phyloP scores from a whole-genome alignment of 2,888 invertebrate genomes.

The Lasioglossum marginatum region DNA sequence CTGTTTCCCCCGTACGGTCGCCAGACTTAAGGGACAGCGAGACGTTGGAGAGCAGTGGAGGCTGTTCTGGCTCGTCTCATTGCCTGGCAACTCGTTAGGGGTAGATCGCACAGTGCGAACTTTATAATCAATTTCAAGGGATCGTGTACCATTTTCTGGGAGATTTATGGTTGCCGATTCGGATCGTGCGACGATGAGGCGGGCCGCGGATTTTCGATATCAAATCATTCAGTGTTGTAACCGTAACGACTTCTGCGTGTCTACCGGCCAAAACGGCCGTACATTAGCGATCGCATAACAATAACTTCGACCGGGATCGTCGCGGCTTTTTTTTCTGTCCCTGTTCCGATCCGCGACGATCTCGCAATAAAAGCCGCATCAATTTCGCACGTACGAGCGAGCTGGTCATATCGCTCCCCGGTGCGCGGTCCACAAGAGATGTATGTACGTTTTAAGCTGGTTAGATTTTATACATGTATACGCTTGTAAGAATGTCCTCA shows the following conservation, averaged over 20 bases:
- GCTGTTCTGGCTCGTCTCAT: background rate
- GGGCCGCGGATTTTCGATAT: slow-evolving; percentile 12
- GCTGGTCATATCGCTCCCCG: slow-evolving; percentile 54
- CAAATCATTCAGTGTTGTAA: slow-evolving; percentile 47
- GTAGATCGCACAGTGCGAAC: background rate
- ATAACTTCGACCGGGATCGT: slow-evolving; percentile 12
- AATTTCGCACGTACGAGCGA: slow-evolving; percentile 50
- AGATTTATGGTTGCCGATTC: background rate
- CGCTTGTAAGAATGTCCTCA: slow-evolving; percentile 57
- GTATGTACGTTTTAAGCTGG: slow-evolving; percentile 64
- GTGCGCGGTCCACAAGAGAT: slow-evolving; percentile 57
- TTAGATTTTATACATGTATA: slow-evolving; percentile 70
- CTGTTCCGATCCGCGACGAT: slow-evolving; percentile 41
- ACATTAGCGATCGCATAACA: slow-evolving; percentile 15
- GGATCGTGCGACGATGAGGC: background rate
- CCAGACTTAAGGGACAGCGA: background rate
- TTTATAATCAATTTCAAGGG: background rate
- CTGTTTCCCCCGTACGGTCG: background rate
- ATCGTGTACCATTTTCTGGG: background rate
- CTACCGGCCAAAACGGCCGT: slow-evolving; percentile 14
- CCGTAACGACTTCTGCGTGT: slow-evolving; percentile 36
- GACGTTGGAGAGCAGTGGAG: background rate
- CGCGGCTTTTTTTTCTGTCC: slow-evolving; percentile 14
- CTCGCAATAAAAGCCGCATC: slow-evolving; percentile 42
- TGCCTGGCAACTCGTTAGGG: background rate